A percentile compares a stretch with the other conserved stretches of the same genome.
Conservation (phyloP, 1,140 invertebrate genomes). For the Listronotus bonariensis region DNA sequence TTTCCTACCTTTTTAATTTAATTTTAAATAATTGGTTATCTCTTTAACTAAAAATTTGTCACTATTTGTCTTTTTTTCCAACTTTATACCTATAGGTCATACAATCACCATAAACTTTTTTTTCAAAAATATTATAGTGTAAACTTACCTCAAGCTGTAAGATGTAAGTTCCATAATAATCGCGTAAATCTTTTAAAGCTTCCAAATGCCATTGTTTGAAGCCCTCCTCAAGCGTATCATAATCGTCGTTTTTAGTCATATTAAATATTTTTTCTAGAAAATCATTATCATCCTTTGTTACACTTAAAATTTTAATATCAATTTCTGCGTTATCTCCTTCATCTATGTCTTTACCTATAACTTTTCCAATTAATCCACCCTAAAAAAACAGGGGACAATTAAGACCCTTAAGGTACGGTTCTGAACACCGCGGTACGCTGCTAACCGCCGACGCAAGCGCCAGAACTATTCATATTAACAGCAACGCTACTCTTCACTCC, state of each 20-base stretch:
- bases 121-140: no score
- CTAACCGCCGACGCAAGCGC: no score
- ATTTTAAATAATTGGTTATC: no score
- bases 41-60: no score
- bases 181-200: slow-evolving; percentile 54
- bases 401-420: no score
- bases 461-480: no score
- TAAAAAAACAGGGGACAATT: slow-evolving; percentile 38
- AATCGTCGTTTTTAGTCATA: slow-evolving; percentile 51
- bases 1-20: no score
- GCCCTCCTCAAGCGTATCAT: slow-evolving; percentile 8
- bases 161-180: slow-evolving; percentile 60
- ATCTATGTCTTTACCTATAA: slow-evolving; percentile 48
- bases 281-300: slow-evolving; percentile 51
- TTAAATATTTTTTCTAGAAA: slow-evolving; percentile 52
- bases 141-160: slow-evolving; percentile 56
- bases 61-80: no score
- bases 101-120: no score
- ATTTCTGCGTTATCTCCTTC: slow-evolving; percentile 59
- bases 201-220: slow-evolving; percentile 54
- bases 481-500: no score
- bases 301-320: slow-evolving; percentile 54
- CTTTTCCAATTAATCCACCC: slow-evolving; percentile 46
- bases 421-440: no score
- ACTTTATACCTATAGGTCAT: no score